A percentile compares a stretch with the other conserved stretches of the same genome.
Evolutionary conservation across 2,888 invertebrate genomes (phyloP).

Genomic region (Electrophaes corylata): DNA sequence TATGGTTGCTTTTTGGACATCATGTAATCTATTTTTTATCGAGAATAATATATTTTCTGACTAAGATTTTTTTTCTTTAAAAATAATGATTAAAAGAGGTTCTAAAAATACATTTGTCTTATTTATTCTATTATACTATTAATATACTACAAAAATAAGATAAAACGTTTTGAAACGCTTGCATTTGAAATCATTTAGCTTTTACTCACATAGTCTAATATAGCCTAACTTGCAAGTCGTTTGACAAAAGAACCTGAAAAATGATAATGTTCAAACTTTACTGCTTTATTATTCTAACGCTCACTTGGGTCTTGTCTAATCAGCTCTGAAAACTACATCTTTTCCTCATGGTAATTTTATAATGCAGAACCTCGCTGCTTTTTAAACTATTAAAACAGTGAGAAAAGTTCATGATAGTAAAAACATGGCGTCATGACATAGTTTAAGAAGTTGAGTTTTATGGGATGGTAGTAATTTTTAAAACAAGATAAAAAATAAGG

Average conservation of each 20-base stretch:
- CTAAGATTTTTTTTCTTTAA: no score
- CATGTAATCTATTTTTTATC: no score
- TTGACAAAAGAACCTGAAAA: conserved; percentile 51
- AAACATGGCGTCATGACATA: conserved; percentile 5
- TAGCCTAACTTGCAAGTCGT: conserved; percentile 38
- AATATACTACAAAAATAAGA: no score
- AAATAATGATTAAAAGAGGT: no score
- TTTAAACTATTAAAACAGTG: conserved; percentile 1
- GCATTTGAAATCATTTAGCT: no score
- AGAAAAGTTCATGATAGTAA: conserved; percentile 8
- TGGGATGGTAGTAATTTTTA: not conserved
- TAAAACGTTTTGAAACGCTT: no score
- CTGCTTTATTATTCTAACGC: conserved; percentile 53
- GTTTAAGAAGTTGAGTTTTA: conserved; percentile 5
- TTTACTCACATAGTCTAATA: no score
- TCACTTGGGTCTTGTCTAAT: conserved; percentile 32
- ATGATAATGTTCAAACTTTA: conserved; percentile 65
- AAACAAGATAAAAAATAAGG: not conserved
- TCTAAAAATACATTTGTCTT: no score
- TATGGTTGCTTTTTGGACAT: no score
- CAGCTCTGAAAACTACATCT: conserved; percentile 26
- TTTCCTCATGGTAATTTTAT: conserved; percentile 1
- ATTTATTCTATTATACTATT: no score
- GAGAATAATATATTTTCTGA: no score
- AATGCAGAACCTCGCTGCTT: not conserved